phyloP scores from a whole-genome alignment of 2,113 vertebrate species.

The Boulengeromyrus knoepffleri region DNA sequence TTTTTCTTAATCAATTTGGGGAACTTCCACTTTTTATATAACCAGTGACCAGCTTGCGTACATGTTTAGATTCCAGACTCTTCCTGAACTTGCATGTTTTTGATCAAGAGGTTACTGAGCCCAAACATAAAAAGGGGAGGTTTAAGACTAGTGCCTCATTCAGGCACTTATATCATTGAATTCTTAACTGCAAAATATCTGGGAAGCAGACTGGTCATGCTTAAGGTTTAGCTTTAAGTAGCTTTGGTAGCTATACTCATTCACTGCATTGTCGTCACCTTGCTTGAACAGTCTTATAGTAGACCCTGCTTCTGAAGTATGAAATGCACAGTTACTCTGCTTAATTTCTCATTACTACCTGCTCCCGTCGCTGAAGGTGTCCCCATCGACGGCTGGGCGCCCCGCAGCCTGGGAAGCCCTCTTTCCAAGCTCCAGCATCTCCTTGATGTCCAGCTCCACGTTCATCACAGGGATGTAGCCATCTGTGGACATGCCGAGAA shows the following conservation, averaged over 20 bases:
- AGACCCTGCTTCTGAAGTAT: background rate
- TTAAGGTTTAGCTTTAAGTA: background rate
- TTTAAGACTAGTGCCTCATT: background rate
- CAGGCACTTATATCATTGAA: background rate
- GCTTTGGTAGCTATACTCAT: background rate
- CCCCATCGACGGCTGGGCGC: conserved; percentile 16
- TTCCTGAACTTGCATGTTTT: background rate
- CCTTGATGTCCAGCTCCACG: conserved; percentile 51
- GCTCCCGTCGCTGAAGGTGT: conserved; percentile 40
- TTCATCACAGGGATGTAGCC: conserved; percentile 46
- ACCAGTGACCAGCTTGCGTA: background rate
- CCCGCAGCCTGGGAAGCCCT: conserved; percentile 26
- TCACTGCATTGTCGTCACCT: background rate
- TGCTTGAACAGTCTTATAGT: background rate
- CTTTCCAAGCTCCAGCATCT: conserved; percentile 51
- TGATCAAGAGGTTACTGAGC: background rate
- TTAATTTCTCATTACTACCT: conserved; percentile 38
- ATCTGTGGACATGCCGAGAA: conserved; percentile 48
- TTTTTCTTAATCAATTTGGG: background rate
- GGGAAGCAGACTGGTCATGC: background rate
- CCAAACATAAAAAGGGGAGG: background rate
- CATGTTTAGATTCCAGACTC: background rate
- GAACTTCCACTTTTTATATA: background rate
- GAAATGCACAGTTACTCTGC: background rate
- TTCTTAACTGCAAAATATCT: background rate